These are phyloP conservation scores for Diaperis boleti DNA, from an alignment of 2,888 invertebrate genomes.

Conservation along the genomic window DNA sequence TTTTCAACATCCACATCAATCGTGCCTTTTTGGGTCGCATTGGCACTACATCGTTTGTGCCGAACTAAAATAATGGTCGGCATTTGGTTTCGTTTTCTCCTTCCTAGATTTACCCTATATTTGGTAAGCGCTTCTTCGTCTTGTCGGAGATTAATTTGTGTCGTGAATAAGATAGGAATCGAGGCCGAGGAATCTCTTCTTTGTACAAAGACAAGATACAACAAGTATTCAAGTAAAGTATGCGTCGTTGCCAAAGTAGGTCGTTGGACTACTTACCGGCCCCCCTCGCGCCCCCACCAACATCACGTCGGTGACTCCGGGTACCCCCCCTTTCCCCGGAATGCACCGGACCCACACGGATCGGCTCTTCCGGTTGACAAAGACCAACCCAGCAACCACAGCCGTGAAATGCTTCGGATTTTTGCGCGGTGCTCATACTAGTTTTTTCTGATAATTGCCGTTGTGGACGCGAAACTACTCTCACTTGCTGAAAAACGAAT, in stretches of 20 bases:
- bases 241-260: slow-evolving; percentile 61
- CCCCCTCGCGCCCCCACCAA: slow-evolving; percentile 52
- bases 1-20: too few species aligned
- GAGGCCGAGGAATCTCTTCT: slow-evolving; percentile 46
- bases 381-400: slow-evolving; percentile 19
- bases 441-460: slow-evolving; percentile 15
- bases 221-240: slow-evolving; percentile 50
- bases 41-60: too few species aligned
- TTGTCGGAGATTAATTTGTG: slow-evolving; percentile 38
- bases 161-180: slow-evolving; percentile 45
- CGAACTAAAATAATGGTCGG: background rate
- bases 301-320: slow-evolving; percentile 52
- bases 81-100: slow-evolving; percentile 3
- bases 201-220: slow-evolving; percentile 45
- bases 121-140: slow-evolving; percentile 11
- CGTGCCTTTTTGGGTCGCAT: too few species aligned
- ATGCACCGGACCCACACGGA: slow-evolving; percentile 54
- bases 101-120: slow-evolving; percentile 19
- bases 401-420: slow-evolving; percentile 17
- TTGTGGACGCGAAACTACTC: slow-evolving; percentile 44
- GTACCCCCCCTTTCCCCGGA: slow-evolving; percentile 53
- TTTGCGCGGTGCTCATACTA: slow-evolving; percentile 25
- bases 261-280: slow-evolving; percentile 61
- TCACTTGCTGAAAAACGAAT: slow-evolving; percentile 31
- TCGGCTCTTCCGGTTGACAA: slow-evolving; percentile 59